Evolutionary conservation across 2,113 vertebrate species (phyloP), one percentile per base, ranked within the genome.

Genomic region (Actinemys pallida): DNA sequence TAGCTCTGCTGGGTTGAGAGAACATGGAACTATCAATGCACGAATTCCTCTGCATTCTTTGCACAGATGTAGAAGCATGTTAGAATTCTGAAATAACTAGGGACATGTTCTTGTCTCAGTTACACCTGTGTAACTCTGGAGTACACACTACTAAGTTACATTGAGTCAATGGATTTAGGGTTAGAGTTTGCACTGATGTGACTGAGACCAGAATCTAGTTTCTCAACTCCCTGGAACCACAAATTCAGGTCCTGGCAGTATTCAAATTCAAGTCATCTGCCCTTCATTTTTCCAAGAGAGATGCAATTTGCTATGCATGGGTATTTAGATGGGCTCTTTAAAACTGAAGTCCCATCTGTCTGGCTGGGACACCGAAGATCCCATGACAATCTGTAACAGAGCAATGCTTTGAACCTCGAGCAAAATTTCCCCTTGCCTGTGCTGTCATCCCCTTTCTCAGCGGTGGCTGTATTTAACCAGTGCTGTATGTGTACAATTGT

Each of bases 361-460:
- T 0, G 1, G 9, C 53, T 75, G 62, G 80, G 52, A 27, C 31
- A 75, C 24, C 72, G 35, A 0, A 7, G 88, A 92, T 10, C 83
- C 39, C 7, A 0, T 3, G 24, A 19, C 69, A 65, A 1, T 0
- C 1, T 1, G 24, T 22, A 19, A 14, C 24, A 57, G 42, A 22
- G 11, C 25, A n/a, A 3, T 8, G 19, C 45, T 50, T 29, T 39
- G 45, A 14, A 9, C 57, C 25, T 11, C 17, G 1, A 20, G 16
- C 27, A n/a, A 25, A 2, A 0, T 72, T 84, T 90, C 62, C 81
- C 83, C 45, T 94, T n/a, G 39, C 50, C 2, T 0, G 3, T 0
- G 6, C 11, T 53, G 22, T 65, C 84, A 2, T 31, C 81, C 62
- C 42, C 81, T 35, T 25, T 82, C 62, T 78, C 45, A 6, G 5